Base-by-base conservation (phyloP, 2,888 invertebrate species). In the Spisula subtruncata region DNA sequence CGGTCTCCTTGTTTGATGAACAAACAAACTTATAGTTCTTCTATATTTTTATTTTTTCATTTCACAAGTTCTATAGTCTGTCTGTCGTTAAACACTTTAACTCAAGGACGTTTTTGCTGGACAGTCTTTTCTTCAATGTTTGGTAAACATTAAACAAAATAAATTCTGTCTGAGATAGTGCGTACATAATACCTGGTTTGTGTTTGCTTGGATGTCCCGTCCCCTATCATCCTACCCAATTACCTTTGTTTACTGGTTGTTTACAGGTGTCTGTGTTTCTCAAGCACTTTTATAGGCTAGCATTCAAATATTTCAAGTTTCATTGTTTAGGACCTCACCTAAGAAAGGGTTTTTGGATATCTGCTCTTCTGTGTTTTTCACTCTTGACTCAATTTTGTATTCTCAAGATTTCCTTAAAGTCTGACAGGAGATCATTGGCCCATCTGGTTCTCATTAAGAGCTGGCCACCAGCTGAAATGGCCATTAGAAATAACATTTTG, bases 1-100 rank as follows among this genome's bases (percentile, higher is more conserved):
- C 60, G 75, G 25, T 20, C 85, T 79, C 71, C 85, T 79, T 29
- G 85, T 75, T 41, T 18, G 66, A 12, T 48, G n/a, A 85, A 79
- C 85, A 85, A 85, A 85, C 35, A 79, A 29, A 29, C 51, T 16
- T 12, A 12, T 51, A 51, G 51, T 51, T 66, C 60, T 66, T 25
- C 25, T 66, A 66, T 66, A 25, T 66, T n/a, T 51, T n/a, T 66
- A 25, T 66, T 56, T 56, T 56, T 66, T 60, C 6, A 66, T 25
- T 66, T 66, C 60, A 66, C 60, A 66, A 66, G 60, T 66, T 66
- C 25, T 66, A 66, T 66, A 66, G 60, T 66, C 60, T 66, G 25
- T 12, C n/a, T 66, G 60, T 66, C 60, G n/a, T n/a, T 66, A 66
- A 66, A 66, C 25, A 66, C 60, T 66, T 25, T 12, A 66, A 66